Evolutionary conservation across 2,888 invertebrate genomes (phyloP), one percentile per base, ranked within the genome.

Genomic region (Chaetoderma sp.): DNA sequence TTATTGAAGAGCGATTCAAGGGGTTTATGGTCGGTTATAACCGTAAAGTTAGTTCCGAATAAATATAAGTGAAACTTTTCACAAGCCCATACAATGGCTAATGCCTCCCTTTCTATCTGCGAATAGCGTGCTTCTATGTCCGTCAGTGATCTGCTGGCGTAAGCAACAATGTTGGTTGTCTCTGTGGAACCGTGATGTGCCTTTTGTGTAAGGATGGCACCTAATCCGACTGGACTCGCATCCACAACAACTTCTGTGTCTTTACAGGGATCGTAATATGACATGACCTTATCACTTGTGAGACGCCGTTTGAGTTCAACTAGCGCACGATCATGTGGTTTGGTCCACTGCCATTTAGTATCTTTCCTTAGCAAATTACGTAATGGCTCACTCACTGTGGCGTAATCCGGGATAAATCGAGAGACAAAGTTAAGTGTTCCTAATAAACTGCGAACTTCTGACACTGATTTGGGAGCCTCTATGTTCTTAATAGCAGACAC

Each of bases 1-100:
- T 72, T 75, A 23, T 70, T 60, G 44, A 77, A 72, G 25, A 82
- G 72, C 13, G 68, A 58, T 27, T 68, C 60, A 23, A 82, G 65
- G 1, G 79, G 79, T 60, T 78, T 77, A 70, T 81, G 79, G 64
- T 74, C 77, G 10, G 74, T 76, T 47, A 73, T 36, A 1, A 81
- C 50, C 1, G 52, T 70, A 60, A 80, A 75, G 27, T 36, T 44
- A 16, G 44, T 61, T 25, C 80, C 80, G 56, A 68, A 71, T 5
- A 81, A 52, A 52, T 73, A 81, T 18, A 77, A 25, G 44, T 76
- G 70, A 63, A 76, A 81, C 42, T 78, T 75, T 62, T 80, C 77
- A 44, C 72, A 68, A 4, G 68, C 68, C 77, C 75, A 79, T 0
- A 76, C 72, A 6, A 79, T 69, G 6, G 75, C 76, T 28, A 78